phyloP scores from a whole-genome alignment of 2,888 invertebrate genomes.

The Empis stercorea region DNA sequence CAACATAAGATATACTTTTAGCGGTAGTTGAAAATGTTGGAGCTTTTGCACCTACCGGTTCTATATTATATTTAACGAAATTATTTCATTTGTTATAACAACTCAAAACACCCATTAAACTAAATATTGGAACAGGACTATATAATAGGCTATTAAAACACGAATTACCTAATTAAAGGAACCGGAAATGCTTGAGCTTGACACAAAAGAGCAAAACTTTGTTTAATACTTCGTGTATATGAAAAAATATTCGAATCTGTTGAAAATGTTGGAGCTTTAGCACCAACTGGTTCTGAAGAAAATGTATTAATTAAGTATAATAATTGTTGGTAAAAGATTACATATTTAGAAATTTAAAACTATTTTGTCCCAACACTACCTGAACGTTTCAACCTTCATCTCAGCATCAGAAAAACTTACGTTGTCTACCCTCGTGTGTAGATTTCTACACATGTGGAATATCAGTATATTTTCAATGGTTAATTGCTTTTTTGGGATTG shows the following conservation, averaged over 20 bases:
- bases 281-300: slow-evolving; percentile 34
- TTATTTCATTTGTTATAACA: not conserved
- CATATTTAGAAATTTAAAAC: too few species aligned
- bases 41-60: slow-evolving; percentile 42
- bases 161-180: slow-evolving; percentile 27
- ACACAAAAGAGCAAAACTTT: slow-evolving; percentile 38
- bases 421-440: too few species aligned
- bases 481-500: too few species aligned
- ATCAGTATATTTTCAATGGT: too few species aligned
- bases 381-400: too few species aligned
- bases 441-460: too few species aligned
- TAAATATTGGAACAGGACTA: not conserved
- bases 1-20: slow-evolving; percentile 36
- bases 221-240: slow-evolving; percentile 26
- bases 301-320: too few species aligned
- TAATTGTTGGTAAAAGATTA: too few species aligned
- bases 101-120: not conserved
- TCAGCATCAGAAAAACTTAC: too few species aligned
- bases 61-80: slow-evolving; percentile 31
- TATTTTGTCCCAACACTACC: too few species aligned
- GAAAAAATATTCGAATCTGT: slow-evolving; percentile 28
- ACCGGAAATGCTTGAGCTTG: slow-evolving; percentile 42
- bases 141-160: not conserved
- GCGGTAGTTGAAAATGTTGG: slow-evolving; percentile 42
- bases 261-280: slow-evolving; percentile 37